Evolutionary conservation across 2,797 vertebrate species (phyloP).

Genomic region (Buceros bicornis): DNA sequence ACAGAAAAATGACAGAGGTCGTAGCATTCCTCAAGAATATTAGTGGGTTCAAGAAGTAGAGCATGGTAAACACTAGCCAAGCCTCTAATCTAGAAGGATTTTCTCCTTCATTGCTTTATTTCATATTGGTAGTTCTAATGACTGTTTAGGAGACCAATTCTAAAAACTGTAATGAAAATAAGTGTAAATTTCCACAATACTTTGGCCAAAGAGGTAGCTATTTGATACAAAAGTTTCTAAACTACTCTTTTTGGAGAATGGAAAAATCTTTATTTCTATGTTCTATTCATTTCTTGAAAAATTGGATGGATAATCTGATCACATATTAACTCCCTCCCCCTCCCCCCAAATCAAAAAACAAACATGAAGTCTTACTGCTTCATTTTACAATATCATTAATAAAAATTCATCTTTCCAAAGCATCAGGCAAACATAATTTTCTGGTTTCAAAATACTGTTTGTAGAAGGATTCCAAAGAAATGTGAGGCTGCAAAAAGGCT

Average conservation of each 20-base stretch:
- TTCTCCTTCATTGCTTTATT: neutral
- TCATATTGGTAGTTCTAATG: neutral
- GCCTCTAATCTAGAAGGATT: neutral
- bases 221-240: neutral
- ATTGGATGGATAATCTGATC: neutral
- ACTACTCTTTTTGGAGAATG: neutral
- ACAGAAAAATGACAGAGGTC: neutral
- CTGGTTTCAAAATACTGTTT: neutral
- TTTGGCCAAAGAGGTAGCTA: neutral
- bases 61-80: neutral
- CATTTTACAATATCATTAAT: neutral
- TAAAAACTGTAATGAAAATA: neutral
- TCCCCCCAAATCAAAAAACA: neutral
- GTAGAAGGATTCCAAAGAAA: neutral
- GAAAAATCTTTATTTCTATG: neutral
- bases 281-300: neutral
- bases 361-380: neutral
- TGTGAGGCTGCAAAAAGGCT: neutral
- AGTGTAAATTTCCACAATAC: neutral
- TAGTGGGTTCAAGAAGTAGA: neutral
- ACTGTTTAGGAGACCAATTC: neutral
- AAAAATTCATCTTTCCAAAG: neutral
- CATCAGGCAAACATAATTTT: conserved; percentile 2
- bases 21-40: neutral
- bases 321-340: neutral